phyloP scores from a whole-genome alignment of 2,797 vertebrate genomes.

The Sternotherus odoratus region DNA sequence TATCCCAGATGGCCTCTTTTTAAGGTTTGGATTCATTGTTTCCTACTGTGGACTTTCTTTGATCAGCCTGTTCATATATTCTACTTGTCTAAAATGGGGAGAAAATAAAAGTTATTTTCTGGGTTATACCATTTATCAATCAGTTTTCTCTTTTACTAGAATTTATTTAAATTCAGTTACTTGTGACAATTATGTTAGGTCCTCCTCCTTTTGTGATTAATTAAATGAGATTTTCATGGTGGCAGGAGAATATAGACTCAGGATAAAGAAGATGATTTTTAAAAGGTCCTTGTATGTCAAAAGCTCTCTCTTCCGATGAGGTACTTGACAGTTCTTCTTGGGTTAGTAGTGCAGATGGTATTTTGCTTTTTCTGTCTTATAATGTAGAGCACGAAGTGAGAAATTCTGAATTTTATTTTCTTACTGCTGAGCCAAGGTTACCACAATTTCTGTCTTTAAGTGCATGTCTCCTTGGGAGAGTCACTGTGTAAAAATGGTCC shows the following conservation, averaged over 20 bases:
- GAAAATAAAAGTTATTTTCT: background rate
- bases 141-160: background rate
- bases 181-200: background rate
- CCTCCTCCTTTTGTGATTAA: background rate
- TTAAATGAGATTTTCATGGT: background rate
- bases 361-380: conserved; percentile 21
- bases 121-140: background rate
- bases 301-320: background rate
- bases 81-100: background rate
- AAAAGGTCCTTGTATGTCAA: background rate
- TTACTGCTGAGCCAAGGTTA: accelerated
- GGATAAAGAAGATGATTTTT: conserved; percentile 8
- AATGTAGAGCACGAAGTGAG: background rate
- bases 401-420: conserved; percentile 28
- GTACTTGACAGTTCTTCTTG: background rate
- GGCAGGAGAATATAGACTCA: background rate
- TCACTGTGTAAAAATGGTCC: background rate
- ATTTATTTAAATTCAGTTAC: background rate
- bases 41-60: background rate
- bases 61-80: background rate
- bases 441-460: background rate
- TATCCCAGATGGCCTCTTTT: background rate
- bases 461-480: conserved; percentile 4
- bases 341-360: accelerated
- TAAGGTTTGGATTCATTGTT: background rate